A percentile compares a stretch with the other conserved stretches of the same genome.
Conservation (phyloP, 2,797 vertebrate species). For the Dendrocincla tyrannina region DNA sequence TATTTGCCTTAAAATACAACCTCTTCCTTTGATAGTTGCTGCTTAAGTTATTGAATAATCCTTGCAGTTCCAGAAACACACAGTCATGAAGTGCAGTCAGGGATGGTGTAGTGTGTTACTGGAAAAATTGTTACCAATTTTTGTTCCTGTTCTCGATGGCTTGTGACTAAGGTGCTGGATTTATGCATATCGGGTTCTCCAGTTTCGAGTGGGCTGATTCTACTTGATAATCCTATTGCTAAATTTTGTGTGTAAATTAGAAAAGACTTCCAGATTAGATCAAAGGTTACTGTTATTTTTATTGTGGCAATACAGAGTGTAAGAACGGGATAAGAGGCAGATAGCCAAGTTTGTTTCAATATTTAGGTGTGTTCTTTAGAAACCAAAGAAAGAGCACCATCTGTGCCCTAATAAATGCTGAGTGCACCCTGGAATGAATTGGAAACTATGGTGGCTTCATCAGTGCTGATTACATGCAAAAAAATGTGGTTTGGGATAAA, state of each 20-base stretch:
- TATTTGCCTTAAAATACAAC: not conserved
- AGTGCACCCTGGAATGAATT: not conserved
- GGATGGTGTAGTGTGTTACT: not conserved
- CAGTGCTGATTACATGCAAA: slow-evolving; percentile 4
- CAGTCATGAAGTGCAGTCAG: not conserved
- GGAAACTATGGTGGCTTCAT: not conserved
- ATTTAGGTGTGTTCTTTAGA: not conserved
- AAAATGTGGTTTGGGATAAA: slow-evolving; percentile 35
- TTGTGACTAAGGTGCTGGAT: not conserved
- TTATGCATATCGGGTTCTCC: not conserved
- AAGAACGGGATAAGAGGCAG: not conserved
- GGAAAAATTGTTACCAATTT: not conserved
- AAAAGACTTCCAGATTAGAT: slow-evolving; percentile 26
- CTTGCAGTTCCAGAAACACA: not conserved
- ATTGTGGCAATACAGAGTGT: not conserved
- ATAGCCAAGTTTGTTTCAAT: not conserved
- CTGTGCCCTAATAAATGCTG: slow-evolving; percentile 35
- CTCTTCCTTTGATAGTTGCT: not conserved
- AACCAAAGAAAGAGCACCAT: slow-evolving; percentile 1
- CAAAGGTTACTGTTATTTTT: slow-evolving; percentile 14
- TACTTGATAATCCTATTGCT: not conserved
- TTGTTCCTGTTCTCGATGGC: fast-evolving
- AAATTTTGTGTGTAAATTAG: not conserved
- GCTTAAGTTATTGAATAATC: not conserved
- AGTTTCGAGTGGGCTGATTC: not conserved